Evolutionary conservation across 1,140 invertebrate species (phyloP), one percentile per base, ranked within the genome.

Genomic region (Scaptomyza hsui): DNA sequence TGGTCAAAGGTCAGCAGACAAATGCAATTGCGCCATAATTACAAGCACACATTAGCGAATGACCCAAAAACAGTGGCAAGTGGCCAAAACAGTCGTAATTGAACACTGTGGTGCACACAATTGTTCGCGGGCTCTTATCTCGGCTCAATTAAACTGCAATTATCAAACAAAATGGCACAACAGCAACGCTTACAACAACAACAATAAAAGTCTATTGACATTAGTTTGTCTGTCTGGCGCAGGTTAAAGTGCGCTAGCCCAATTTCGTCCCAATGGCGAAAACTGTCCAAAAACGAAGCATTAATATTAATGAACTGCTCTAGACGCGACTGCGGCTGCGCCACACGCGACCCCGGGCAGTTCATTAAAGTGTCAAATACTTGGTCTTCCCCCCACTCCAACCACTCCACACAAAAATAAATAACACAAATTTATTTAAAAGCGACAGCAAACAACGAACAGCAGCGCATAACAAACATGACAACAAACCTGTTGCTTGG

Each of bases 341-440:
- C 68, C 74, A 86, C 81, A 86, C 81, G 82, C 82, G 78, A 86
- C 78, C 82, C 59, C 71, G 18, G 67, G 74, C 82, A 75, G 81
- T 86, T 81, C 82, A 86, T 88, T 88, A 88, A 88, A 88, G 78
- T 88, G 82, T 88, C 82, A 82, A 88, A 89, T 79, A 82, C 62
- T 81, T 48, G 57, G 63, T 57, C 78, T 72, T 39, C 69, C 75
- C 53, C 19, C 29, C 48, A 12, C 9, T 19, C 35, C 13, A 2
- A 13, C 2, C 13, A 29, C 18, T 21, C 10, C 45, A 26, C 15
- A 41, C 57, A 21, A 39, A 10, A 35, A 63, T 72, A 81, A 21
- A 59, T 12, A 39, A 59, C 15, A 48, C 13, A 74, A 78, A 88
- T 67, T 88, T 79, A 53, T 53, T 64, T 64, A 74, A 80, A 67